These are phyloP conservation scores for Asarcornis scutulata DNA, from an alignment of 2,113 vertebrate species.

Conservation along the genomic window DNA sequence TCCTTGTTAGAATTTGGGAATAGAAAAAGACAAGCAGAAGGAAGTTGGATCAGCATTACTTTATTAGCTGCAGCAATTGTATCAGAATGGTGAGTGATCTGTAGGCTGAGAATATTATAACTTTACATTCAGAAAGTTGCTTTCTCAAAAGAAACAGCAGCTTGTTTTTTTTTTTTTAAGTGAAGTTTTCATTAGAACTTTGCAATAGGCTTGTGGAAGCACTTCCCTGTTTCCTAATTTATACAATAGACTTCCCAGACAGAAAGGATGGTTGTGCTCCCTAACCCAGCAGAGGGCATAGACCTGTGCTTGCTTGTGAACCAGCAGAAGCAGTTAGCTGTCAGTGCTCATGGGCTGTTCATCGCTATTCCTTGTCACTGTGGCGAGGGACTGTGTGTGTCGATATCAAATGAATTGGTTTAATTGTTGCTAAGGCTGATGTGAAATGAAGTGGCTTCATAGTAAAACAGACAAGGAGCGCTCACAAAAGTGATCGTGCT, in stretches of 20 bases:
- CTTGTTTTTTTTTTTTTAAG: neutral
- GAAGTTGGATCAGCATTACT: neutral
- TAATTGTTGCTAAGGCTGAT: neutral
- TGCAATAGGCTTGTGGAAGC: neutral
- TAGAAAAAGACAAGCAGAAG: neutral
- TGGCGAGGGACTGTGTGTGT: neutral
- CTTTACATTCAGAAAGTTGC: neutral
- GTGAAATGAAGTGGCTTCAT: neutral
- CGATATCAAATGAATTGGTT: neutral
- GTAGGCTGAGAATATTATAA: neutral
- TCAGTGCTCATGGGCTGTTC: neutral
- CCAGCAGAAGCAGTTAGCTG: fast-evolving
- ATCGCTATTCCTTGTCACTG: neutral
- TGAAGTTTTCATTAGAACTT: neutral
- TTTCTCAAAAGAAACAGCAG: neutral
- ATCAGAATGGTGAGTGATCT: neutral
- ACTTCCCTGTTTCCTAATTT: neutral
- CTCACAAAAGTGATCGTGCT: neutral
- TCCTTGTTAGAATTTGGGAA: neutral
- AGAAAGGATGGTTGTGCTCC: neutral
- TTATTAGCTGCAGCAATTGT: neutral
- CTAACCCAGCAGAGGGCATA: neutral
- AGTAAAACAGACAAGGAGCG: neutral
- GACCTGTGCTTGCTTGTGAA: neutral
- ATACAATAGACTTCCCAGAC: fast-evolving